Base-by-base conservation (phyloP, 1,140 invertebrate species). In the Megalopta genalis region DNA sequence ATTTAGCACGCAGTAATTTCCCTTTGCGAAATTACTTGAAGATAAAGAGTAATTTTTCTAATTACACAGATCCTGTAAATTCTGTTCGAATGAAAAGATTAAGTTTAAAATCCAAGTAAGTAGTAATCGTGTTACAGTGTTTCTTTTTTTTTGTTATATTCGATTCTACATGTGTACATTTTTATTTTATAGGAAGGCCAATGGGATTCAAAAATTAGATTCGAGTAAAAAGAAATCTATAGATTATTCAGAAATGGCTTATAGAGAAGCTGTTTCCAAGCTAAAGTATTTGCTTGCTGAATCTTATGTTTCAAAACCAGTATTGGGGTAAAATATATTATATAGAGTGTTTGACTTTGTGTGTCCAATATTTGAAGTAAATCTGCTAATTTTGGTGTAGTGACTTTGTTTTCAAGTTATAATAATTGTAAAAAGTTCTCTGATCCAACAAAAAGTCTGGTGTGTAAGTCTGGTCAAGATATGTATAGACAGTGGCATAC, bases 171-270 rank as follows among this genome's bases (percentile, higher is more conserved):
- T 25, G 16, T 4, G 27, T 54, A 66, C 1, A 32, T 77, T 75
- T 72, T 37, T 23, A 57, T 77, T 49, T 79, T 78, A 60, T 57
- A 92, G 91, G 69, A 92, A 90, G 86, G 71, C 87, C 52, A 90
- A 87, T 80, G 88, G 78, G 9, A 46, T 84, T 54, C 81, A 87
- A n/a, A 92, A 88, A 74, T 85, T 91, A 68, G 91, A 93, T 37
- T 42, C 80, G 23, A 82, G 52, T 64, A 78, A 89, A 82, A 87
- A 87, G 46, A 90, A 89, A 77, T 93, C 94, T 32, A 95, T 95
- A 57, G 96, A 97, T 92, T 97, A 97, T 86, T 97, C 96, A 0
- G 96, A 97, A 86, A 93, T 95, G 71, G 96, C 96, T 5, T 97
- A 97, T 86, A 95, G 96, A 83, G 96, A 97, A 91, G 97, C 97